Conservation (phyloP, 2,113 vertebrate species). For the Zapornia atra region DNA sequence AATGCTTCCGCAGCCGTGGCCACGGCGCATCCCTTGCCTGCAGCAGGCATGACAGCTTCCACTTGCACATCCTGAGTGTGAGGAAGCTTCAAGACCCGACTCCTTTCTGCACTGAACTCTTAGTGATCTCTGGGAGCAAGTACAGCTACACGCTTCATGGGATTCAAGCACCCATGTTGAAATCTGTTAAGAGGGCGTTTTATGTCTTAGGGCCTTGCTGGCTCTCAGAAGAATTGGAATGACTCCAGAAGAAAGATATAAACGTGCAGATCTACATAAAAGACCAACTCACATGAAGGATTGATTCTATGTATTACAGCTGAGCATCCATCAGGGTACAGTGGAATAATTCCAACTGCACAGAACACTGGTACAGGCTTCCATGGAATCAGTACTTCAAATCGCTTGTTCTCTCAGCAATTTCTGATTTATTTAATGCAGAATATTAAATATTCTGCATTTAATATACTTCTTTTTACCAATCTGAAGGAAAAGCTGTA, state of each 20-base stretch:
- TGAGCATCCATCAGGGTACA: neutral
- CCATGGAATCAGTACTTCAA: neutral
- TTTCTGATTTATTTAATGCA: too few relatives aligned
- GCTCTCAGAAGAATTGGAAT: neutral
- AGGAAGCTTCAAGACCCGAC: neutral
- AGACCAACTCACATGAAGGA: neutral
- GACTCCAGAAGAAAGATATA: neutral
- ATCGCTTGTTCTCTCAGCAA: neutral
- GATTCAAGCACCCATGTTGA: neutral
- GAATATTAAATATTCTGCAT: too few relatives aligned
- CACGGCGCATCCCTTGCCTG: neutral
- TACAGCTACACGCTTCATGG: accelerated
- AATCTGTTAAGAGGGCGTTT: neutral
- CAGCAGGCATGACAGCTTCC: neutral
- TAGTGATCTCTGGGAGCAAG: neutral
- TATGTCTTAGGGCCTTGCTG: neutral
- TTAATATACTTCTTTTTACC: neutral
- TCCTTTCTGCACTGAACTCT: neutral
- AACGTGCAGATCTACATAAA: neutral
- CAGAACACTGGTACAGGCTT: neutral
- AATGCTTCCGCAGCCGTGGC: neutral
- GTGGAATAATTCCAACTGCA: neutral
- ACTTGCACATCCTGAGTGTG: neutral
- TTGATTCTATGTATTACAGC: neutral
- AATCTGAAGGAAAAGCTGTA: neutral